Conservation (phyloP, 2,113 vertebrate genomes). For the Myocastor coypus region DNA sequence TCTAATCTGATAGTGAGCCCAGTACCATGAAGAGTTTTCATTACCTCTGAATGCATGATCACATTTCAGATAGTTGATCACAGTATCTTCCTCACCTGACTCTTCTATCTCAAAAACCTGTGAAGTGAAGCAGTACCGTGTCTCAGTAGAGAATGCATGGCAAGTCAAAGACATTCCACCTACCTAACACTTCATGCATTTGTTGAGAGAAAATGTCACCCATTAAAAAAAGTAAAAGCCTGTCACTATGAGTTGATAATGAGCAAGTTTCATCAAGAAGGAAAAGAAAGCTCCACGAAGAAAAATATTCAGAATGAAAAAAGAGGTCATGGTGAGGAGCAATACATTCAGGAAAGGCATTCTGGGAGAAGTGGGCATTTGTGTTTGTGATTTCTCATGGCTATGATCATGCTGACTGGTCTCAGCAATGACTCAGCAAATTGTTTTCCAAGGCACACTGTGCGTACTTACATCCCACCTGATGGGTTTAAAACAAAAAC, state of each 20-base stretch:
- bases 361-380: neutral
- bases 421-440: slow-evolving; percentile 70
- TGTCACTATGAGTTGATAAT: neutral
- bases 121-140: neutral
- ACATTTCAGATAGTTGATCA: slow-evolving; percentile 1
- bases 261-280: slow-evolving; percentile 9
- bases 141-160: neutral
- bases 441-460: slow-evolving; percentile 55
- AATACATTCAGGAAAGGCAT: neutral
- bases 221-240: neutral
- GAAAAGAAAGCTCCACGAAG: neutral
- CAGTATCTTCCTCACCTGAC: neutral
- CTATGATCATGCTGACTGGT: neutral
- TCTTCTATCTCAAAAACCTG: neutral
- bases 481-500: slow-evolving; percentile 72
- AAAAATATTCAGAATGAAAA: slow-evolving; percentile 7
- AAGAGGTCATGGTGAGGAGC: neutral
- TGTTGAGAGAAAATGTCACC: neutral
- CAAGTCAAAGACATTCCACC: neutral
- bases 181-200: neutral
- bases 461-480: neutral
- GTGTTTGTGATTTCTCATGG: neutral
- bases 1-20: neutral
- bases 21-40: neutral
- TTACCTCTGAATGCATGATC: neutral